A percentile compares a stretch with the other conserved stretches of the same genome.
Conservation (phyloP, 1,140 invertebrate species). For the Orchesella cincta region DNA sequence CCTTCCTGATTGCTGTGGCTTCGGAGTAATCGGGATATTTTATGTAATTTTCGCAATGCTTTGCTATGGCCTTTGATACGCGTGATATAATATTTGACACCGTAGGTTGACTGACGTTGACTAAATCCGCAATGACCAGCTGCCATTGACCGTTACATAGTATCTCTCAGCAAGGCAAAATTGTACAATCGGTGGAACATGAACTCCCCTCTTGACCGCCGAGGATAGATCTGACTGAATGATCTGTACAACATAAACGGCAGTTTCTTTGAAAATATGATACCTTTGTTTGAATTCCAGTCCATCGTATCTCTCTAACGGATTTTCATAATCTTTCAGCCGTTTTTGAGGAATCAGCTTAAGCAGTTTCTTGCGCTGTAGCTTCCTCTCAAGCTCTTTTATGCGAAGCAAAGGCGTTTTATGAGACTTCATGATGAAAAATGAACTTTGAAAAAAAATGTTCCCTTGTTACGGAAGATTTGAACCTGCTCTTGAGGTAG, state of each 20-base stretch:
- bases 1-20: background rate
- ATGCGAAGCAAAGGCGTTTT: background rate
- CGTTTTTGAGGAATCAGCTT: background rate
- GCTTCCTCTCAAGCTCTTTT: background rate
- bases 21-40: background rate
- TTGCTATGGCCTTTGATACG: conserved; percentile 25
- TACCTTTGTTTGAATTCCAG: background rate
- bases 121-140: background rate
- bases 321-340: background rate
- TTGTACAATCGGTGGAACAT: background rate
- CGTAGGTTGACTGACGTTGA: background rate
- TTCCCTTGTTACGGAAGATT: background rate
- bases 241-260: background rate
- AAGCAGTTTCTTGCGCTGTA: background rate
- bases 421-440: background rate
- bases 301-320: background rate
- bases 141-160: background rate
- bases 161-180: background rate
- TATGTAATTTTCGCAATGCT: background rate
- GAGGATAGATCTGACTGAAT: background rate
- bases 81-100: conserved; percentile 27
- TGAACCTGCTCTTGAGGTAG: background rate
- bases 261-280: background rate
- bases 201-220: background rate
- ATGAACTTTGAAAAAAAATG: background rate